phyloP scores from a whole-genome alignment of 2,888 invertebrate species.

The Andrena haemorrhoa region DNA sequence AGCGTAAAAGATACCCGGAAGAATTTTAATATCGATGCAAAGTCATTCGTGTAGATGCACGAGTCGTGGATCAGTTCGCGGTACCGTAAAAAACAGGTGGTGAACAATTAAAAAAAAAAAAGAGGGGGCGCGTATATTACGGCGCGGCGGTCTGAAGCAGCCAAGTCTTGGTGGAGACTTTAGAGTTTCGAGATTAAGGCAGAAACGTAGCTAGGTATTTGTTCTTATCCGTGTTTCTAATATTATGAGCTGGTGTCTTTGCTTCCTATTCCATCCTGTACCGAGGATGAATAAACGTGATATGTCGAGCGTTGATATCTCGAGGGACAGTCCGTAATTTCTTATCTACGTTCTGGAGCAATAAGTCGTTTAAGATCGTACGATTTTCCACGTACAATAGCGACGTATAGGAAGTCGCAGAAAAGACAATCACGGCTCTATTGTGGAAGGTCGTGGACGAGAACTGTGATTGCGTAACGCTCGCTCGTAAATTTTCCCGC shows the following conservation, averaged over 20 bases:
- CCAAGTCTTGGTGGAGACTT: neutral
- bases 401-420: conserved; percentile 43
- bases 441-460: conserved; percentile 51
- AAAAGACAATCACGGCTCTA: conserved; percentile 56
- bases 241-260: conserved; percentile 12
- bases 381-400: conserved; percentile 14
- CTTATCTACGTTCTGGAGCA: neutral
- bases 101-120: conserved; percentile 52
- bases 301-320: neutral
- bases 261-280: neutral
- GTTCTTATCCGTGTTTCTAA: neutral
- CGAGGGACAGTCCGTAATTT: neutral
- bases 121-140: neutral
- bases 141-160: neutral
- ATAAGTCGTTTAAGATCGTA: conserved; percentile 3
- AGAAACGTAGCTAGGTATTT: conserved; percentile 10
- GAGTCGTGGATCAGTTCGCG: conserved; percentile 14
- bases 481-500: conserved; percentile 50
- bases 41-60: conserved; percentile 11
- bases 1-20: conserved; percentile 20
- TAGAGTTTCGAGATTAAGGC: conserved; percentile 11
- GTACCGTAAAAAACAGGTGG: conserved; percentile 51
- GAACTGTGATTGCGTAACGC: conserved; percentile 46
- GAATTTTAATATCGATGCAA: conserved; percentile 59
- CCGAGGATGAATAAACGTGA: neutral